Base-by-base conservation (phyloP, 2,113 vertebrate genomes). In the Dryoscopus gambensis region DNA sequence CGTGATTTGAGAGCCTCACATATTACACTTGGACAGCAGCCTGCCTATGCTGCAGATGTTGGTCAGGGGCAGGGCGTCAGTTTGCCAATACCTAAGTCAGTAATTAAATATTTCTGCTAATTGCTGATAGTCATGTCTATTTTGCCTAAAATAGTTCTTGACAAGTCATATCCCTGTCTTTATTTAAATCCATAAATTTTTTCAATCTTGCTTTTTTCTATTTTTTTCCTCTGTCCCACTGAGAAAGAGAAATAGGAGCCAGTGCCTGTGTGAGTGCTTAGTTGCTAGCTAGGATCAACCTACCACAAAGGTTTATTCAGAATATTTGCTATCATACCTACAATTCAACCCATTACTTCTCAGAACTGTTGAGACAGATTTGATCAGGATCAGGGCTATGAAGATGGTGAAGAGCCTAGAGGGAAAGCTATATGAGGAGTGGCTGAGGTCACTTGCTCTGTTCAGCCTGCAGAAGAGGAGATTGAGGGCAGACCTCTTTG, bases 11-110 rank as follows among this genome's bases (percentile, higher is more conserved):
- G 33, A 87, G 10, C 16, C 30, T 59, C 33, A 39, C 20, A 35
- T 13, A 7, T n/a, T 44, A 56, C 7, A 15, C 5, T 19, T 39
- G 12, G 30, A 19, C 12, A 65, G 30, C 35, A 73, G 25, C 28
- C 49, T 64, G 12, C 15, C 39, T 39, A 18, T 1, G 1, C 27
- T 77, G 20, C 18, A 0, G 0, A 9, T 52, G 35, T 15, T 5
- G 2, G 21, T 47, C 12, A 65, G 44, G 16, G 15, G 15, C 10
- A 84, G 11, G 12, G 11, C 42, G 18, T 42, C 44, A 42, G 23
- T 80, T 89, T 73, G 35, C 20, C 44, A 76, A 11, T 63, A 67
- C 0, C 10, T 59, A n/a, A 56, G 42, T 28, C 5, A 2, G 3
- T 63, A 88, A 76, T 24, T 64, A 59, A 78, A 49, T 88, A 68